These are phyloP conservation scores for Lithobates pipiens DNA, from an alignment of 2,797 vertebrate species.

Conservation along the genomic window DNA sequence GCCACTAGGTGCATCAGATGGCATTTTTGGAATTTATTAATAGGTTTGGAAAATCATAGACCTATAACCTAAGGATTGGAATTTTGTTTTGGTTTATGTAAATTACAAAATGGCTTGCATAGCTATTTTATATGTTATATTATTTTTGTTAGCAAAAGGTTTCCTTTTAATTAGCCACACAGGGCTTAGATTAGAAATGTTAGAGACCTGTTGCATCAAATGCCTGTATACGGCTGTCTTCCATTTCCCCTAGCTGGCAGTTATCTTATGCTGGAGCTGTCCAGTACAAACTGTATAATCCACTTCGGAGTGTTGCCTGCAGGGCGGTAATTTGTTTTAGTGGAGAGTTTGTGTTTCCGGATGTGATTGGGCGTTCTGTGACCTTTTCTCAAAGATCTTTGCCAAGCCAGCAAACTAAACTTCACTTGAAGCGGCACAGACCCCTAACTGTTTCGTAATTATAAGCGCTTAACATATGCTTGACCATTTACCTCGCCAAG, in stretches of 20 bases:
- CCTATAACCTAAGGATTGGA: too few species aligned
- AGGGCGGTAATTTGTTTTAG: constrained; percentile 34
- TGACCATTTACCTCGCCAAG: constrained; percentile 27
- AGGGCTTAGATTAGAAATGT: background rate
- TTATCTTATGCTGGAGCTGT: background rate
- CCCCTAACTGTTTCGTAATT: background rate
- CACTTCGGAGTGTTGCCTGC: constrained; percentile 29
- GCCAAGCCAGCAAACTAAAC: background rate
- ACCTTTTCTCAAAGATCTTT: constrained; percentile 41
- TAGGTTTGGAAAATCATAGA: too few species aligned
- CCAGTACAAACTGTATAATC: constrained; percentile 7
- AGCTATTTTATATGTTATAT: too few species aligned
- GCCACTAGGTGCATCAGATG: too few species aligned
- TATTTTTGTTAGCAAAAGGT: too few species aligned
- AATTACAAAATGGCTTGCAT: too few species aligned
- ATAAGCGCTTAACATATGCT: background rate
- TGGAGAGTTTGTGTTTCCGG: constrained; percentile 10
- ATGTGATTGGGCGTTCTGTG: constrained; percentile 9
- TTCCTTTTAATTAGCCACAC: background rate
- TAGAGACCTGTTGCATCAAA: background rate
- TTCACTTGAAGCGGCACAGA: constrained; percentile 5
- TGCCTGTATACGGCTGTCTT: background rate
- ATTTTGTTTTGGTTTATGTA: too few species aligned
- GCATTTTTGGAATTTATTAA: too few species aligned
- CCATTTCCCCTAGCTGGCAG: background rate